Evolutionary conservation across 2,888 invertebrate species (phyloP), one percentile per base, ranked within the genome.

Genomic region (Cantharis nigra): DNA sequence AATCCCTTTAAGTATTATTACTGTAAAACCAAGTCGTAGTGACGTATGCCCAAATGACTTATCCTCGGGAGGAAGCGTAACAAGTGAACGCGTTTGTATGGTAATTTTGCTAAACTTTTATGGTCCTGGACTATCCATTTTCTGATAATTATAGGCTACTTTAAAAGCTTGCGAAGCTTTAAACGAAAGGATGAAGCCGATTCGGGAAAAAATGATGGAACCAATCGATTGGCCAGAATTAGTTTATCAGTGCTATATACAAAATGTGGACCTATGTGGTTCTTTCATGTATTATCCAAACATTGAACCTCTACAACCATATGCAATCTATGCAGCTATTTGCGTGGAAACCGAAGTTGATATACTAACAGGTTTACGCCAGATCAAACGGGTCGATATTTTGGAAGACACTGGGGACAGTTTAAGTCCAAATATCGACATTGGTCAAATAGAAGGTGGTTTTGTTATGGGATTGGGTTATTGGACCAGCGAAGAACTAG

Each of bases 331-430:
- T 83, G 94, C 92, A 2, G 90, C 91, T 0, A 88, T 91, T 7
- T 90, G 92, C 1, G 86, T 92, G 3, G 96, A 96, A 87, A 91
- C 95, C 0, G 95, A 96, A 87, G n/a, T 67, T 3, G 65, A 67
- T 1, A 3, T 67, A 5, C 4, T 67, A 3, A 67, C 65, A 5
- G 65, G 87, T 10, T 94, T 95, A 85, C 92, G 93, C 84, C 89
- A 93, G 80, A 86, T 94, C 3, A 87, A 85, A 11, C 90, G 95
- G 80, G 93, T 93, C 0, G 95, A 95, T 86, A 87, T 95, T 67
- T 86, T 94, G 10, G 94, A 95, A 86, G 95, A 95, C 84, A 91
- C n/a, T 23, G 65, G 65, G 9, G 26, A 18, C 7, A 67, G 65
- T 11, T 9, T 67, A 11, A 67, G 65, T 4, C 65, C 65, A 23